These are phyloP conservation scores for Belgica antarctica DNA, from an alignment of 2,888 invertebrate species.

Conservation along the genomic window DNA sequence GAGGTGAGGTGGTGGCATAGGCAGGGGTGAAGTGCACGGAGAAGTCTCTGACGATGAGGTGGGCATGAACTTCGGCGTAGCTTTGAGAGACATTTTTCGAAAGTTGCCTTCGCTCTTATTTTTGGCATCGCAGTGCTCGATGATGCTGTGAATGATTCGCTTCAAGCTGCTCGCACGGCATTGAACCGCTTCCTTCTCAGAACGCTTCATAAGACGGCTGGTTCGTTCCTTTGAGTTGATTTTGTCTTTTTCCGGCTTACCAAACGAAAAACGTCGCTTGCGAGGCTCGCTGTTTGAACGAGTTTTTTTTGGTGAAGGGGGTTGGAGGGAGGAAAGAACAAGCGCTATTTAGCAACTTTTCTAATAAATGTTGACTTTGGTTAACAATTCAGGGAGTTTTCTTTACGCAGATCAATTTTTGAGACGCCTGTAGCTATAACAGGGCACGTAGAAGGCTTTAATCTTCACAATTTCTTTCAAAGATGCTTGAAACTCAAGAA, in stretches of 20 bases:
- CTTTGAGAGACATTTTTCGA: conserved; percentile 53
- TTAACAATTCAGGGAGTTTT: too few species aligned
- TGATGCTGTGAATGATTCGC: conserved; percentile 74
- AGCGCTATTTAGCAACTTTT: not conserved
- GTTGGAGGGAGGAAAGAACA: not conserved
- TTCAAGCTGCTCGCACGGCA: conserved; percentile 78
- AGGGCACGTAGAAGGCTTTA: too few species aligned
- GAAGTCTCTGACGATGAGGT: conserved; percentile 51
- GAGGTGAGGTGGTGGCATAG: conserved; percentile 52
- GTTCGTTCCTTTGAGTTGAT: conserved; percentile 56
- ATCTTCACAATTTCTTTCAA: too few species aligned
- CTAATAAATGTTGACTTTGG: too few species aligned
- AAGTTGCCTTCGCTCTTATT: conserved; percentile 51
- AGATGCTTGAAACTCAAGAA: too few species aligned
- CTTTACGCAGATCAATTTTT: too few species aligned
- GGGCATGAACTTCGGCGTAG: conserved; percentile 49
- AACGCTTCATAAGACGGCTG: conserved; percentile 55
- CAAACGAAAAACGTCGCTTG: conserved; percentile 53
- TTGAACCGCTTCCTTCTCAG: conserved; percentile 61
- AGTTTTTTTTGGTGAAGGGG: too few species aligned
- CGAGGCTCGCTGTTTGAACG: conserved; percentile 34
- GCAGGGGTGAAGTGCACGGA: conserved; percentile 52
- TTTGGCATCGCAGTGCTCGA: conserved; percentile 76
- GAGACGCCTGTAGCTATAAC: too few species aligned
- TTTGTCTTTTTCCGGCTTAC: conserved; percentile 59